phyloP scores from a whole-genome alignment of 2,888 invertebrate genomes.

The Melieria omissa region DNA sequence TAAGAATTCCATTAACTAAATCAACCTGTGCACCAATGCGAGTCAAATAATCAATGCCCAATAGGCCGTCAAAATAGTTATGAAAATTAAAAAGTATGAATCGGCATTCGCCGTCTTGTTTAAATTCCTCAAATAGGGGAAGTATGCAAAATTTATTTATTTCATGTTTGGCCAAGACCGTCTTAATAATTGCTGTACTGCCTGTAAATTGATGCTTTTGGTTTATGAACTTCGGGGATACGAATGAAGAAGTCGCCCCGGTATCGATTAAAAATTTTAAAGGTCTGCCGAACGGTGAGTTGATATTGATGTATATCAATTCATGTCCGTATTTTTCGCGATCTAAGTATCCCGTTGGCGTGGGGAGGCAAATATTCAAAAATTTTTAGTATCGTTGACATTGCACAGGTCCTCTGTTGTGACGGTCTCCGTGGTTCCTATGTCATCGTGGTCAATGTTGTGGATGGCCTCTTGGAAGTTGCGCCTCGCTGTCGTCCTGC shows the following conservation, averaged over 20 bases:
- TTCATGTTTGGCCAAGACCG: neutral
- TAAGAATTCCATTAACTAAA: neutral
- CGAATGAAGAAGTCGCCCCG: constrained; percentile 8
- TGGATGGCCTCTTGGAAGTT: neutral
- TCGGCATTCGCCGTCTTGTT: too few species aligned
- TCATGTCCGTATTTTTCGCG: neutral
- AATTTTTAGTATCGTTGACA: neutral
- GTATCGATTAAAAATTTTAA: constrained; percentile 16
- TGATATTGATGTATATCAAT: too few species aligned
- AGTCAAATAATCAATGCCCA: constrained; percentile 9
- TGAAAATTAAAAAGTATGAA: constrained; percentile 14
- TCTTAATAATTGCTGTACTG: neutral
- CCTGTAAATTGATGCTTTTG: neutral
- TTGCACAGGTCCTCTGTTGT: neutral
- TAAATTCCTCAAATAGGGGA: too few species aligned
- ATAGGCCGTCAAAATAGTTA: constrained; percentile 13
- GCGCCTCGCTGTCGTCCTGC: neutral
- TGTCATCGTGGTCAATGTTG: too few species aligned
- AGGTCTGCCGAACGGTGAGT: too few species aligned
- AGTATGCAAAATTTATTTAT: neutral
- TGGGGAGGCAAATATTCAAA: neutral
- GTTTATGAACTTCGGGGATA: neutral
- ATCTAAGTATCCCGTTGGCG: neutral
- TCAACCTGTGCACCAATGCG: constrained; percentile 12
- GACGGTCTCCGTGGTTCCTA: too few species aligned